Conservation (phyloP, 2,797 vertebrate species). For the Anomalospiza imberbis region DNA sequence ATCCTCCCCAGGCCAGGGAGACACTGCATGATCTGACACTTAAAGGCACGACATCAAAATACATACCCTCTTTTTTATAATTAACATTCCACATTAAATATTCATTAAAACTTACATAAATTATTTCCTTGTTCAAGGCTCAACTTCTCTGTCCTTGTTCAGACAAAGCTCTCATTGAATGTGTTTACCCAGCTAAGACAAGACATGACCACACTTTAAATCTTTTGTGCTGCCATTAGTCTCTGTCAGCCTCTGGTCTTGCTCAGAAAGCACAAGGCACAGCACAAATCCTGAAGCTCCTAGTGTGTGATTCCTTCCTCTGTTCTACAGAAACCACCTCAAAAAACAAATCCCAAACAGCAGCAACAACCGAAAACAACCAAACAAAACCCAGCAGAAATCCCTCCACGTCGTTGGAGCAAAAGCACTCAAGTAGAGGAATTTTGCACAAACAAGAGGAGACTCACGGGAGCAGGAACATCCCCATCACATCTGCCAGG, state of each 20-base stretch:
- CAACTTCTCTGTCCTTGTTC: not conserved
- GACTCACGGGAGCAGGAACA: not conserved
- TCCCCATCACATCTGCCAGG: not conserved
- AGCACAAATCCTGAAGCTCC: not conserved
- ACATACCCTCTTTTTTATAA: not conserved
- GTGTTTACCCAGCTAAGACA: constrained; percentile 17
- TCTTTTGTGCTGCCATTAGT: not conserved
- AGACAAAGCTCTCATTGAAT: not conserved
- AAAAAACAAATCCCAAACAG: not conserved
- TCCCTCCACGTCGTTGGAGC: rapidly evolving
- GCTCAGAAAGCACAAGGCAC: not conserved
- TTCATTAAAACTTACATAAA: constrained; percentile 25
- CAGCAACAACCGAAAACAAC: rapidly evolving
- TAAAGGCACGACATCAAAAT: not conserved
- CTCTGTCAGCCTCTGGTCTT: not conserved
- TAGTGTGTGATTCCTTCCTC: not conserved
- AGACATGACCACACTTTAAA: not conserved
- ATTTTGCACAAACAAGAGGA: not conserved
- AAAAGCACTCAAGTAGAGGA: not conserved
- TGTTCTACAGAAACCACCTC: not conserved
- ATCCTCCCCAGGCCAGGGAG: not conserved
- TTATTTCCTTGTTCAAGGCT: constrained; percentile 30
- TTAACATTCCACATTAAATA: constrained; percentile 16
- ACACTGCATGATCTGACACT: not conserved
- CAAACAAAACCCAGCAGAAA: not conserved